phyloP scores from a whole-genome alignment of 2,888 invertebrate species.

The Dyspetes luteomarginatus region DNA sequence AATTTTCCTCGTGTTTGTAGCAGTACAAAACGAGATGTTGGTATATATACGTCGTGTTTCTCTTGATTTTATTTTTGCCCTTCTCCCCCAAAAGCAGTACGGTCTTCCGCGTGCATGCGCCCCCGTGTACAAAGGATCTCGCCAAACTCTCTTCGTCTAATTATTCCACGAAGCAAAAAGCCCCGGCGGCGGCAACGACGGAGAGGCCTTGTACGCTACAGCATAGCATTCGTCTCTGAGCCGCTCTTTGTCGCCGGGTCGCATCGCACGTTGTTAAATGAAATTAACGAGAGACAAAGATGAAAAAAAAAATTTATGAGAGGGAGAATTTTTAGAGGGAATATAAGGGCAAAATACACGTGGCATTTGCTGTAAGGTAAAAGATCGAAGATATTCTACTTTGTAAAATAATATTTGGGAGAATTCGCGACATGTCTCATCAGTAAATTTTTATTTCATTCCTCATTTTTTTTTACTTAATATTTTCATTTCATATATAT shows the following conservation, averaged over 20 bases:
- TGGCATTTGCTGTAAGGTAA: neutral
- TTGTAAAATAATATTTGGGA: too few species aligned
- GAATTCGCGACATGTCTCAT: too few species aligned
- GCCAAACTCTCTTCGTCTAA: slow-evolving; percentile 60
- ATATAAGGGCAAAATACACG: neutral
- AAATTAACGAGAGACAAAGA: slow-evolving; percentile 58
- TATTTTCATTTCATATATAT: too few species aligned
- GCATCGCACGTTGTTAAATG: slow-evolving; percentile 55
- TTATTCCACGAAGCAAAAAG: slow-evolving; percentile 61
- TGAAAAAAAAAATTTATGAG: slow-evolving; percentile 1
- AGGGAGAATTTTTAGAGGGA: neutral
- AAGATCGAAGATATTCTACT: neutral
- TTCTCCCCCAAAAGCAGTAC: slow-evolving; percentile 33
- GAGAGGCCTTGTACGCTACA: slow-evolving; percentile 1
- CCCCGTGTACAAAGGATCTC: slow-evolving; percentile 56
- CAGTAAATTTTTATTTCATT: too few species aligned
- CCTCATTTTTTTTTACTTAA: too few species aligned
- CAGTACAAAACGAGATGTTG: slow-evolving; percentile 21
- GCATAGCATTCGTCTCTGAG: slow-evolving; percentile 12
- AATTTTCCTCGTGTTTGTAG: too few species aligned
- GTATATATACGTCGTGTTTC: slow-evolving; percentile 28
- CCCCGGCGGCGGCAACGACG: slow-evolving; percentile 33
- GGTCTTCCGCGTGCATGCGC: slow-evolving; percentile 27
- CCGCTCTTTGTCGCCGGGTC: slow-evolving; percentile 53
- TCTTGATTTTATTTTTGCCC: slow-evolving; percentile 40